Base-by-base conservation (phyloP, 2,888 invertebrate species). In the Steromphala cineraria region DNA sequence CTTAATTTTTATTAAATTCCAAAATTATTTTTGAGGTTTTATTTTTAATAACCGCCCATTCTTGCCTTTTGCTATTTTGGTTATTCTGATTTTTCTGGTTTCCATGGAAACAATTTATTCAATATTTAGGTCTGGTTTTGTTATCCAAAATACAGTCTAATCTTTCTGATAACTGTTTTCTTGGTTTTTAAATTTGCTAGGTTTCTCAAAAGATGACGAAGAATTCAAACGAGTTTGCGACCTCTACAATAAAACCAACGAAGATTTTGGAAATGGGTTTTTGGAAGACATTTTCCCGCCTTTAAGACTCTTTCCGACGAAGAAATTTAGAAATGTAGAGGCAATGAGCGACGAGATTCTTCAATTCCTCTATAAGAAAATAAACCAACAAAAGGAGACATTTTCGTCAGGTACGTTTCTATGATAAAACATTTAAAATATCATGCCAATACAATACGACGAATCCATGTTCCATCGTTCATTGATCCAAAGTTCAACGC, bases 251-350 rank as follows among this genome's bases (percentile, higher is more conserved):
- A 10, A 17, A 17, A 28, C 74, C 21, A 8, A 19, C 21, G 40
- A 56, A 17, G 31, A 62, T 2, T n/a, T 78, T 17, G 80, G 80
- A 2, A 78, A 78, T 15, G 80, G 81, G 8, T 19, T 67, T n/a
- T 62, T 36, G 67, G 78, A 78, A 78, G 78, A 78, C 62, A 10
- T 78, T 13, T 10, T 78, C 10, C 78, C 78, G 15, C 78, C 62
- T 13, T 40, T 78, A 62, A 31, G 55, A 36, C 67, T 46, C 19
- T 78, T 24, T 2, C 78, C 78, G 40, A 62, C 81, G 1, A 62
- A 5, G 4, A 78, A 56, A 40, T 62, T 78, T 19, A n/a, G 62
- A 62, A 56, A 40, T 13, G 24, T 78, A 4, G 21, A 46, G 46
- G 4, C 21, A 2, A 24, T 19, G 4, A 36, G 28, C 3, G 36